Percentiles rank a stretch among this genome's conserved stretches.
Evolutionary conservation across 1,140 invertebrate species (phyloP).

Genomic region (Drosophila sp.): DNA sequence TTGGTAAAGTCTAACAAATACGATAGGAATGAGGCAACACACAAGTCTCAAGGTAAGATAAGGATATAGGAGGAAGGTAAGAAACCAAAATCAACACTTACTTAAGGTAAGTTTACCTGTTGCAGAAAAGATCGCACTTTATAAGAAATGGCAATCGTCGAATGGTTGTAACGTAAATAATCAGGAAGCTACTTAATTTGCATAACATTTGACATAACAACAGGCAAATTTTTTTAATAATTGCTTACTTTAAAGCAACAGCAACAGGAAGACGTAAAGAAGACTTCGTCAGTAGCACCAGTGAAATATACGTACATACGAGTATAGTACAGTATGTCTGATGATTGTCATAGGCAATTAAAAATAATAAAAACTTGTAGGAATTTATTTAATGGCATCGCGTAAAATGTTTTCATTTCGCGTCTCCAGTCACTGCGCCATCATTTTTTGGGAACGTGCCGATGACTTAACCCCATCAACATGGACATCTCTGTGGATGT

Average conservation of each 20-base stretch:
- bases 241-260: no score
- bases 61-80: no score
- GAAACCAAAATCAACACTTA: no score
- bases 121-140: no score
- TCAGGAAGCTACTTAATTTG: background rate
- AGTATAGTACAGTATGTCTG: background rate
- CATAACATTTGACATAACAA: background rate
- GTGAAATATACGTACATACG: background rate
- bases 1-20: no score
- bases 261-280: background rate
- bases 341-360: conserved; percentile 20
- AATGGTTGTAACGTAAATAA: no score
- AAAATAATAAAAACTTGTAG: conserved; percentile 8
- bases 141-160: no score
- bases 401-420: conserved; percentile 52
- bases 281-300: background rate
- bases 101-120: no score
- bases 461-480: conserved; percentile 65
- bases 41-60: no score
- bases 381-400: conserved; percentile 54
- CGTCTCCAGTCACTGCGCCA: conserved; percentile 26
- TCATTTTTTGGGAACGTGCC: conserved; percentile 40
- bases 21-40: no score
- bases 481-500: background rate
- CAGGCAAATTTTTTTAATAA: no score